Conservation (phyloP, 2,888 invertebrate species). For the Cryptophagus acutangulus region DNA sequence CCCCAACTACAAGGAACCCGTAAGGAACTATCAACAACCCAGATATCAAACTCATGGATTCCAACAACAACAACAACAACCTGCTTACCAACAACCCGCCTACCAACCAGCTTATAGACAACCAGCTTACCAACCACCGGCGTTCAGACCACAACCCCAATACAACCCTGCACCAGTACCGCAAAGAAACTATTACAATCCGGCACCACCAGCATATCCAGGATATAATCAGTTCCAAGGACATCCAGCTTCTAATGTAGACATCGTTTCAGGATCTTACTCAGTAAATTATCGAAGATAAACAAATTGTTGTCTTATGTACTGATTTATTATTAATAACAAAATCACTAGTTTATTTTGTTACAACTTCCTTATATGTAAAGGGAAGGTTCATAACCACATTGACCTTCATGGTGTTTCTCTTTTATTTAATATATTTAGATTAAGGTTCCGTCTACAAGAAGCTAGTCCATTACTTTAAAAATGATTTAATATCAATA, state of each 20-base stretch:
- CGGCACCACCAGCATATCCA: constrained; percentile 28
- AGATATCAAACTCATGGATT: constrained; percentile 23
- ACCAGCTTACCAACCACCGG: constrained; percentile 21
- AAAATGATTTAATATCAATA: background rate
- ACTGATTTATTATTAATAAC: too few relatives aligned
- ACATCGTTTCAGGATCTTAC: constrained; percentile 72
- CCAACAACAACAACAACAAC: constrained; percentile 33
- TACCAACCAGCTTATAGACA: constrained; percentile 39
- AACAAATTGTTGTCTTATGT: too few relatives aligned
- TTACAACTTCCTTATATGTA: background rate
- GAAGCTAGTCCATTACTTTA: constrained; percentile 4
- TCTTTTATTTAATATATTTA: background rate
- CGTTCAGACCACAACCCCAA: background rate
- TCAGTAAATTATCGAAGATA: constrained; percentile 60
- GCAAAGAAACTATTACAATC: constrained; percentile 32
- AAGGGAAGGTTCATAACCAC: background rate
- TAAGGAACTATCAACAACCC: constrained; percentile 26
- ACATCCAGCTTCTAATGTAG: constrained; percentile 69
- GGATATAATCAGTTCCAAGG: constrained; percentile 45
- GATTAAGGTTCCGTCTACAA: background rate
- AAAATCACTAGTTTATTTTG: background rate
- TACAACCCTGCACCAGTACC: constrained; percentile 11
- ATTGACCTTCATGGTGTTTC: background rate
- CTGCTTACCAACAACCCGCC: constrained; percentile 36
- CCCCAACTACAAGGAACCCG: constrained; percentile 26